Evolutionary conservation across 2,888 invertebrate species (phyloP).

Genomic region (Osmoderma eremita): DNA sequence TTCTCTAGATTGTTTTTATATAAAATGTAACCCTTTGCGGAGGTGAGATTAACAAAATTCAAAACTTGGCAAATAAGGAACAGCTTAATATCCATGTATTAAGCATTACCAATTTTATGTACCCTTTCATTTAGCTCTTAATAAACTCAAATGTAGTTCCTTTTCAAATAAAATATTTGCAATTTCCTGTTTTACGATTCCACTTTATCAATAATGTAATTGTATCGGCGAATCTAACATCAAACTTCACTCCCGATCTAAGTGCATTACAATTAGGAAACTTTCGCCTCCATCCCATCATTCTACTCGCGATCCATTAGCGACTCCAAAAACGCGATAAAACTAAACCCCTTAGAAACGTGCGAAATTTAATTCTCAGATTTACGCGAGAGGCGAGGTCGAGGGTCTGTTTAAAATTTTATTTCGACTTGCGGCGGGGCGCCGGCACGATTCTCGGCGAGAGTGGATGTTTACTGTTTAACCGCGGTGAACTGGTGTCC

Average conservation of each 20-base stretch:
- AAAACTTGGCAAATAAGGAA: too few species aligned
- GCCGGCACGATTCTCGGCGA: neutral
- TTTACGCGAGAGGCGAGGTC: neutral
- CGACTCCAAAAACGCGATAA: neutral
- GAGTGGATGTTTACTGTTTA: conserved; percentile 17
- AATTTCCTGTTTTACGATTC: neutral
- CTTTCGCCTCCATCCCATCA: conserved; percentile 1
- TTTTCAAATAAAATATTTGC: too few species aligned
- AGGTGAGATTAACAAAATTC: too few species aligned
- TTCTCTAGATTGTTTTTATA: too few species aligned
- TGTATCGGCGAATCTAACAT: conserved; percentile 14
- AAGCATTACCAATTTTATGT: too few species aligned
- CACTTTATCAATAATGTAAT: conserved; percentile 12
- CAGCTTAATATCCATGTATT: too few species aligned
- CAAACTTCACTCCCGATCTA: conserved; percentile 4
- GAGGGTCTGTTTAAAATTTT: conserved; percentile 23
- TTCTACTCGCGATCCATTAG: conserved; percentile 26
- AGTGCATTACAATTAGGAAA: conserved; percentile 22
- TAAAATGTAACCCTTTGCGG: too few species aligned
- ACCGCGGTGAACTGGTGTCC: neutral
- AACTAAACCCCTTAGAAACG: conserved; percentile 13
- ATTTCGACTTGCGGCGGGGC: conserved; percentile 1
- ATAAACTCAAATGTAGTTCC: too few species aligned
- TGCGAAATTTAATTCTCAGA: conserved; percentile 20
- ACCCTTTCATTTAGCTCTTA: too few species aligned